These are phyloP conservation scores for Pavo muticus DNA, from an alignment of 2,113 vertebrate species.

Conservation along the genomic window DNA sequence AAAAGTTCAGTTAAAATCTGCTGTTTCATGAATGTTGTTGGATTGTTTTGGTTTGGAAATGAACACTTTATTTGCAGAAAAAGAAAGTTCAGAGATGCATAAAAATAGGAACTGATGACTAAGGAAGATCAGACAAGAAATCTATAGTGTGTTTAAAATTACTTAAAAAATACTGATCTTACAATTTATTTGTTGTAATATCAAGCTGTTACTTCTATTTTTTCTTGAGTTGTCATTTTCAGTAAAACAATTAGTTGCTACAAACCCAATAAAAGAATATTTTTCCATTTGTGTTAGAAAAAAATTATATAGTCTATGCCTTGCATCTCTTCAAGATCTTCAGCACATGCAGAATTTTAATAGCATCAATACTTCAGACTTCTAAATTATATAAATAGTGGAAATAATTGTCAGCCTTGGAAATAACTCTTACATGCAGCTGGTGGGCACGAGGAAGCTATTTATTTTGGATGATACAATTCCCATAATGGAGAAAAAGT, in stretches of 20 bases:
- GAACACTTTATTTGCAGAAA: not conserved
- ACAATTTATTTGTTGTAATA: slow-evolving; percentile 4
- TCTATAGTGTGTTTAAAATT: not conserved
- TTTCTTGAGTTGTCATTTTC: not conserved
- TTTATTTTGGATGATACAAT: slow-evolving; percentile 48
- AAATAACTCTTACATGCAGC: slow-evolving; percentile 3
- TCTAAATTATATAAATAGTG: slow-evolving; percentile 29
- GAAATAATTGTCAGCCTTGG: not conserved
- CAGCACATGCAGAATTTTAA: not conserved
- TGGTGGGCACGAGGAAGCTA: slow-evolving; percentile 22
- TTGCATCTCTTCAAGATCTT: not conserved
- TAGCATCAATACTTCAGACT: slow-evolving; percentile 1
- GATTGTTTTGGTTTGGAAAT: not conserved
- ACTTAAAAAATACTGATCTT: not conserved
- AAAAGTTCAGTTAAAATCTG: not conserved
- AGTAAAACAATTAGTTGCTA: not conserved
- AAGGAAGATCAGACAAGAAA: not conserved
- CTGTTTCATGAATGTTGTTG: not conserved
- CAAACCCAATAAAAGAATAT: not conserved
- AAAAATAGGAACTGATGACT: not conserved
- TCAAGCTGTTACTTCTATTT: not conserved
- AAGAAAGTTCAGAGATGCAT: not conserved
- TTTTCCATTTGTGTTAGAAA: not conserved
- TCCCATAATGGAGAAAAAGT: slow-evolving; percentile 25
- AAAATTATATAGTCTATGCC: not conserved